Base-by-base conservation (phyloP, 2,797 vertebrate species). In the Remorina albescens region DNA sequence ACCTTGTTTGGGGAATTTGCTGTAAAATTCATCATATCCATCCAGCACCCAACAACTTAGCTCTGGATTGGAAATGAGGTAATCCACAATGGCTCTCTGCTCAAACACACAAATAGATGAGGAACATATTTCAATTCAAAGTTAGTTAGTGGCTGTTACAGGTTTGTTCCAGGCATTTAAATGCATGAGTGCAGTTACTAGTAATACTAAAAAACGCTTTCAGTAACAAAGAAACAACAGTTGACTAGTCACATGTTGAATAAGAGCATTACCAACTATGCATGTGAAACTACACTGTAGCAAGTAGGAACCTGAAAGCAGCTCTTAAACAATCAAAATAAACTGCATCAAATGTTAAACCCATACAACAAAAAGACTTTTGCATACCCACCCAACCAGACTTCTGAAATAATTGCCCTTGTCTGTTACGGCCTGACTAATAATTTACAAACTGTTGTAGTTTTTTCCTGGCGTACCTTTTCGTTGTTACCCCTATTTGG, bases 1-100 rank as follows among this genome's bases (percentile, higher is more conserved):
- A n/a, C n/a, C 65, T n/a, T 67, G 73, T 41, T 25, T 66, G 32
- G 28, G 54, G 23, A 95, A 68, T 71, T 89, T 80, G 9, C 66
- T 82, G 41, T 88, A 70, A 78, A 96, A 96, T 85, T 98, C 96
- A 30, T 97, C 97, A 57, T 97, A 95, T 6, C 97, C 97, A n/a
- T 99, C 97, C 23, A 98, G 95, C 77, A 98, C 95, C 68, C 97
- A 91, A 67, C 96, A 94, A 7, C 93, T 92, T 7, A 71, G 83
- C 9, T 69, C 80, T 6, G 96, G 94, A 2, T 96, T 95, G 51
- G 94, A 81, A 36, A 95, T 46, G 28, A 98, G 90, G 77, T 94
- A 94, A 67, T 91, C 92, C 82, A 96, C 85, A 28, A 97, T 90
- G 0, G 70, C 82, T 1, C 53, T 46, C 90, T 91, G 86, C 9